Percentiles rank a stretch among this genome's conserved stretches.
These are phyloP conservation scores for Patella vulgata DNA, from an alignment of 1,140 invertebrate species.

Conservation along the genomic window DNA sequence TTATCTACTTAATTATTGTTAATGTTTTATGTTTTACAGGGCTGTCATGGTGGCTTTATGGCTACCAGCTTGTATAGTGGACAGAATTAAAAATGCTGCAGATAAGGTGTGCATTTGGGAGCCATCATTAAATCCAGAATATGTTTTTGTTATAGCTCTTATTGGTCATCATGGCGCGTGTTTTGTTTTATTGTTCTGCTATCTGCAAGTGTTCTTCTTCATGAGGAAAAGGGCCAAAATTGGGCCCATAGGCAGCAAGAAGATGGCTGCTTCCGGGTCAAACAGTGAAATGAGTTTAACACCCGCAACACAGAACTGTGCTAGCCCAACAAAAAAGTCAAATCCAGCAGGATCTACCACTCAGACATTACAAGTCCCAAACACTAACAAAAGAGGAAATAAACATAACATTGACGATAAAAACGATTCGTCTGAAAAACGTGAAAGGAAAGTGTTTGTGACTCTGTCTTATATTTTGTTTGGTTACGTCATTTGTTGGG, in stretches of 20 bases:
- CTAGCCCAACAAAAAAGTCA: too few relatives aligned
- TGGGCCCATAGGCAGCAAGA: not conserved
- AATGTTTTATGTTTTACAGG: too few relatives aligned
- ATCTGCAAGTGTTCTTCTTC: slow-evolving; percentile 52
- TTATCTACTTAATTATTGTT: too few relatives aligned
- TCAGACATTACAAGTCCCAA: too few relatives aligned
- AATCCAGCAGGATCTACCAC: too few relatives aligned
- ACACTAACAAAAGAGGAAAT: too few relatives aligned
- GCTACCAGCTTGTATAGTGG: slow-evolving; percentile 60
- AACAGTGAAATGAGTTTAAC: not conserved
- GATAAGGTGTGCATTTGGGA: slow-evolving; percentile 59
- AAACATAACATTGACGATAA: not conserved
- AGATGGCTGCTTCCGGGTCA: not conserved
- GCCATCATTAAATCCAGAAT: slow-evolving; percentile 56
- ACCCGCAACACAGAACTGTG: too few relatives aligned
- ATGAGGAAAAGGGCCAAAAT: slow-evolving; percentile 42
- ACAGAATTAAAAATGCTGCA: slow-evolving; percentile 47
- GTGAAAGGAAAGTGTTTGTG: slow-evolving; percentile 46
- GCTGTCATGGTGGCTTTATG: slow-evolving; percentile 53
- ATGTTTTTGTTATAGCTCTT: slow-evolving; percentile 62
- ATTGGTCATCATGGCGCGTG: slow-evolving; percentile 65
- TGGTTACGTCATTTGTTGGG: slow-evolving; percentile 53
- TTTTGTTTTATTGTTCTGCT: slow-evolving; percentile 56
- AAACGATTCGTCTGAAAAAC: not conserved
- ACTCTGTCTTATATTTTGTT: slow-evolving; percentile 56